phyloP scores from a whole-genome alignment of 2,113 vertebrate genomes.

The Takifugu flavidus region DNA sequence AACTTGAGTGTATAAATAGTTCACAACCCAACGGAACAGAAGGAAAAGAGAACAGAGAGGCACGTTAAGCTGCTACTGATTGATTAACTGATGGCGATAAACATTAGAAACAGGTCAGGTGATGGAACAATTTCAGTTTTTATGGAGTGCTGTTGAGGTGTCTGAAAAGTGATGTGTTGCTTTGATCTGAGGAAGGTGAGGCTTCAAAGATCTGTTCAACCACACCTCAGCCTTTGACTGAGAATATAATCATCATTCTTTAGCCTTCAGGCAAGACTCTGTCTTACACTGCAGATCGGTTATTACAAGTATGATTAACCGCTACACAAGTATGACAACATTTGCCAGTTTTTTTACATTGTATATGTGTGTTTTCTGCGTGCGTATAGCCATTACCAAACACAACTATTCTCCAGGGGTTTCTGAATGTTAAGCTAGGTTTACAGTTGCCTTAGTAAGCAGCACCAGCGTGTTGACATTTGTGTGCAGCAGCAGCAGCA shows the following conservation, averaged over 20 bases:
- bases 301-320: slow-evolving; percentile 55
- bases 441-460: slow-evolving; percentile 38
- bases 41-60: too few species aligned
- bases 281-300: slow-evolving; percentile 19
- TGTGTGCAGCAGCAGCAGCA: slow-evolving; percentile 30
- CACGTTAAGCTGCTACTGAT: too few species aligned
- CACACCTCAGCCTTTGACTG: slow-evolving; percentile 21
- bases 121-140: too few species aligned
- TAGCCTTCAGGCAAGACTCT: slow-evolving; percentile 17
- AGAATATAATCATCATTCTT: slow-evolving; percentile 23
- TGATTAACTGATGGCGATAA: too few species aligned
- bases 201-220: slow-evolving; percentile 11
- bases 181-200: slow-evolving; percentile 23
- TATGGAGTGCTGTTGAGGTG: background rate
- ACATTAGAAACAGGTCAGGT: too few species aligned
- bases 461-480: slow-evolving; percentile 28
- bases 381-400: background rate
- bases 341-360: slow-evolving; percentile 14
- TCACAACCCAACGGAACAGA: too few species aligned
- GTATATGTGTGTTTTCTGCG: background rate
- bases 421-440: background rate
- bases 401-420: slow-evolving; percentile 43
- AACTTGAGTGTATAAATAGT: too few species aligned
- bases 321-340: background rate
- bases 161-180: background rate